Percentiles rank a stretch among this genome's conserved stretches.
Evolutionary conservation across 2,797 vertebrate genomes (phyloP).

Genomic region (Oreortyx pictus): DNA sequence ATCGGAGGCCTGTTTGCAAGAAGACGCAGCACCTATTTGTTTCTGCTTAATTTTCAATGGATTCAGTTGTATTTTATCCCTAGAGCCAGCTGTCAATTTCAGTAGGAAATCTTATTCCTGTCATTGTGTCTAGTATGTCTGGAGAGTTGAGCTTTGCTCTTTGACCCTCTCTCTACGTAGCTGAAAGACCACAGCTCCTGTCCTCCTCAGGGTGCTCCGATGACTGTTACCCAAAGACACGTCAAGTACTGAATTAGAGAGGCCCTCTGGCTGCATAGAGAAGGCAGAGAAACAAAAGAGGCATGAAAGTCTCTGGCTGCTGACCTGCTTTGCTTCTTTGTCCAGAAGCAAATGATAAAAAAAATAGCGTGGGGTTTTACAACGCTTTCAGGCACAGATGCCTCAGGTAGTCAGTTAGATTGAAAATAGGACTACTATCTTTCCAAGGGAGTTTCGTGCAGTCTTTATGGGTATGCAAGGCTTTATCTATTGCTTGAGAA

Average conservation of each 20-base stretch:
- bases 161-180: background rate
- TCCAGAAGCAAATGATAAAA: background rate
- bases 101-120: background rate
- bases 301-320: background rate
- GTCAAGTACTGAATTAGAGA: background rate
- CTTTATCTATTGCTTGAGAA: background rate
- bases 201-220: background rate
- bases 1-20: background rate
- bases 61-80: background rate
- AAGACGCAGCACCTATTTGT: background rate
- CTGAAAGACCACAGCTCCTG: background rate
- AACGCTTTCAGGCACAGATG: background rate
- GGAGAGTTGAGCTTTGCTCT: background rate
- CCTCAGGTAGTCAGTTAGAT: background rate
- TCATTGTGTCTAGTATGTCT: background rate
- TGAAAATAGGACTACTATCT: background rate
- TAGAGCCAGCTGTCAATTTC: rapidly evolving
- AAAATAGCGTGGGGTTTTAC: background rate
- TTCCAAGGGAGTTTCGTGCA: background rate
- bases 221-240: rapidly evolving
- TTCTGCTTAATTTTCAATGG: background rate
- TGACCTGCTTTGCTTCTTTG: background rate
- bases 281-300: background rate
- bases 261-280: background rate
- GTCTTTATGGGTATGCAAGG: background rate